A percentile compares a stretch with the other conserved stretches of the same genome.
These are phyloP conservation scores for Octodonta nipae DNA, from an alignment of 2,888 invertebrate species.

Conservation along the genomic window DNA sequence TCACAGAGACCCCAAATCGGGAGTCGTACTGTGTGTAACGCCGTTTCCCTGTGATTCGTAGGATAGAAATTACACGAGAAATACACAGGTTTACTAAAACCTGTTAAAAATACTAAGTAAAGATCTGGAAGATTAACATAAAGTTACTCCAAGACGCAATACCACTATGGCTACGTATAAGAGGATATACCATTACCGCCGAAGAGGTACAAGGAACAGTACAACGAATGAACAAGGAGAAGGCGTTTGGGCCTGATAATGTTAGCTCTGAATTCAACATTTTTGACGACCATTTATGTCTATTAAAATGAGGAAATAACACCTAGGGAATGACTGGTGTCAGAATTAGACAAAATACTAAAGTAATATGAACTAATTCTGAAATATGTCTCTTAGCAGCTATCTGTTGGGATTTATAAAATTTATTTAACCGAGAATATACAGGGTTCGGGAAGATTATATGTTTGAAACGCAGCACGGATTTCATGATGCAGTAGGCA, in stretches of 20 bases:
- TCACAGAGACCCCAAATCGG: too few species aligned
- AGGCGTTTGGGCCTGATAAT: not conserved
- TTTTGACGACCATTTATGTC: not conserved
- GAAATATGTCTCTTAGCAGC: not conserved
- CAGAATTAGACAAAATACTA: not conserved
- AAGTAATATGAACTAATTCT: not conserved
- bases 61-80: too few species aligned
- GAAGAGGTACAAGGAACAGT: too few species aligned
- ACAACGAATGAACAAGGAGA: constrained; percentile 1
- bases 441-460: constrained; percentile 1
- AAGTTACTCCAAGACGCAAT: constrained; percentile 1
- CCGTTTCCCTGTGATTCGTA: too few species aligned
- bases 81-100: too few species aligned
- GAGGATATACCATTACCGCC: not conserved
- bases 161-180: constrained; percentile 1
- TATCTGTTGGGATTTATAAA: constrained; percentile 1
- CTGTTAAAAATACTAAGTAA: not conserved
- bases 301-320: not conserved
- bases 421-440: not conserved
- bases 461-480: not conserved
- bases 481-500: constrained; percentile 1
- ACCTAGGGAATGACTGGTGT: not conserved
- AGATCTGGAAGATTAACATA: constrained; percentile 1
- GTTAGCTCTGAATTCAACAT: not conserved
- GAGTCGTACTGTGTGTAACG: too few species aligned